Conservation (phyloP, 2,113 vertebrate genomes). For the Heterochromis multidens region DNA sequence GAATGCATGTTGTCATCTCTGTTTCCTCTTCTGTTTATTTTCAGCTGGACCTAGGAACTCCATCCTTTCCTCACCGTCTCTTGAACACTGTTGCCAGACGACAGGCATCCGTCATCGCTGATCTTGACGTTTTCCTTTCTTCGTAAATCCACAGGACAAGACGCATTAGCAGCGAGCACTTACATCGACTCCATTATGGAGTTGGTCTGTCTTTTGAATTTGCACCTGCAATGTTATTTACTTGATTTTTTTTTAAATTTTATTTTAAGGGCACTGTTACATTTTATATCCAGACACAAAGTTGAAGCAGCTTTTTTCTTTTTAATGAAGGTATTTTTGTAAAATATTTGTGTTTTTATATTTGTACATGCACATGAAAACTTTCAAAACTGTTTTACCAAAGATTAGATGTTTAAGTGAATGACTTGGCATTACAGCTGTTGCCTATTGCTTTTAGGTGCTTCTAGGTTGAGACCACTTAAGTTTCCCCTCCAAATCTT, state of each 20-base stretch:
- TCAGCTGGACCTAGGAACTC: constrained; percentile 90
- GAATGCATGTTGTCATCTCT: background rate
- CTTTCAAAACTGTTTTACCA: constrained; percentile 54
- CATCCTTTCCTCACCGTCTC: constrained; percentile 80
- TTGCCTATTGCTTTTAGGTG: background rate
- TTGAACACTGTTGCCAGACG: constrained; percentile 76
- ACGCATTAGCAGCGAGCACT: constrained; percentile 52
- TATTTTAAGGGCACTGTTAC: constrained; percentile 56
- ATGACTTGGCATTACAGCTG: background rate
- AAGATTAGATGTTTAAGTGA: constrained; percentile 32
- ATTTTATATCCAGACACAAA: constrained; percentile 28
- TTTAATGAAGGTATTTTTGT: constrained; percentile 40
- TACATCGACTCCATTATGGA: constrained; percentile 8
- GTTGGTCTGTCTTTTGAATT: constrained; percentile 37
- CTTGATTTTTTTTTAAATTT: constrained; percentile 44
- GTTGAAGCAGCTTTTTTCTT: constrained; percentile 51
- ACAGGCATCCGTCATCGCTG: constrained; percentile 86
- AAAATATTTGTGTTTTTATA: constrained; percentile 46
- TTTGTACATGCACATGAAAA: constrained; percentile 22
- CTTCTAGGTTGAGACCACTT: background rate
- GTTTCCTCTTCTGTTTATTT: background rate
- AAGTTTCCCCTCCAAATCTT: background rate
- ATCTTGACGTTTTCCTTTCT: constrained; percentile 79
- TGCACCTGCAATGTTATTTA: constrained; percentile 64
- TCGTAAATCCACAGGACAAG: constrained; percentile 49